phyloP scores from a whole-genome alignment of 1,140 invertebrate genomes.

The Nasonia vitripennis region DNA sequence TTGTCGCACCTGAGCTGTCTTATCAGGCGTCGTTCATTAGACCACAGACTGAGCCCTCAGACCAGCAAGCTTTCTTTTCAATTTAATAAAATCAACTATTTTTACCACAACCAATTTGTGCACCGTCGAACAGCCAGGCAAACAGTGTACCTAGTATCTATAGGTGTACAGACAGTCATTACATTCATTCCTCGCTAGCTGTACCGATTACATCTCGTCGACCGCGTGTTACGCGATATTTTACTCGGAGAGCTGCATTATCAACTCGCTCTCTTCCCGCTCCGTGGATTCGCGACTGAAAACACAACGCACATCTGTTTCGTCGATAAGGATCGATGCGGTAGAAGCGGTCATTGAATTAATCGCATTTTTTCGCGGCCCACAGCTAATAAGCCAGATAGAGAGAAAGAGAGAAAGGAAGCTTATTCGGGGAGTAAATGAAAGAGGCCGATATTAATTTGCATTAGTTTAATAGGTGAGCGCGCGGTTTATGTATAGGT shows the following conservation, averaged over 20 bases:
- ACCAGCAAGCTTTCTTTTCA: too few relatives aligned
- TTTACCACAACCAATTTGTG: too few relatives aligned
- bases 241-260: not conserved
- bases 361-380: not conserved
- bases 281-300: not conserved
- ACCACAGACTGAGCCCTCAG: too few relatives aligned
- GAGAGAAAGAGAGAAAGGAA: constrained; percentile 53
- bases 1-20: constrained; percentile 18
- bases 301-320: not conserved
- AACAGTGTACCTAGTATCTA: too few relatives aligned
- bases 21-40: not conserved
- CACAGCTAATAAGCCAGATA: constrained; percentile 30
- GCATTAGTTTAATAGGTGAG: constrained; percentile 69
- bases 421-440: constrained; percentile 58
- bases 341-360: constrained; percentile 25
- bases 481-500: constrained; percentile 30
- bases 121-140: too few relatives aligned
- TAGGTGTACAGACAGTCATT: too few relatives aligned
- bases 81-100: too few relatives aligned
- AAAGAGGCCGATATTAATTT: constrained; percentile 69
- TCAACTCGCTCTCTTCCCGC: not conserved
- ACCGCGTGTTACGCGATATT: not conserved
- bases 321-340: constrained; percentile 32
- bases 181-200: too few relatives aligned
- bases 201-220: constrained; percentile 12